A percentile compares a stretch with the other conserved stretches of the same genome.
These are phyloP conservation scores for Ormyrus rosae DNA, from an alignment of 2,888 invertebrate species.

Conservation along the genomic window DNA sequence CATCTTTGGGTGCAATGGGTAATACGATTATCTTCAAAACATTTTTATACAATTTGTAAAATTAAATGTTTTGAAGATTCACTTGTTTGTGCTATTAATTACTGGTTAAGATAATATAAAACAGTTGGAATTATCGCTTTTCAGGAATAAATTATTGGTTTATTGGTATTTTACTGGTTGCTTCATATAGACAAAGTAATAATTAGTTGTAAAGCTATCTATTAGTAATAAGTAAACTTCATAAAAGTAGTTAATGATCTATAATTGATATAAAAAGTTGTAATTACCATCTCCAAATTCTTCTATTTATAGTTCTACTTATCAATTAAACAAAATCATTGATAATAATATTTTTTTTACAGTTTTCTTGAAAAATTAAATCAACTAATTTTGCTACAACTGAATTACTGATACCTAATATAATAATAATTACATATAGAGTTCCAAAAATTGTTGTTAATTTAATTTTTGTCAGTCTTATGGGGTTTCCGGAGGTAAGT, in stretches of 20 bases:
- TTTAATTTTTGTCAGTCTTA: constrained; percentile 49
- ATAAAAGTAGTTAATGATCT: constrained; percentile 16
- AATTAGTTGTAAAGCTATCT: constrained; percentile 34
- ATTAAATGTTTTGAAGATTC: too few relatives aligned
- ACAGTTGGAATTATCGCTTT: constrained; percentile 39
- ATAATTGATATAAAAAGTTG: background rate
- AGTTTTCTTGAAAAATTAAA: background rate
- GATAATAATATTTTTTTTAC: background rate
- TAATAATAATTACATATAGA: background rate
- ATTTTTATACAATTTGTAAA: too few relatives aligned
- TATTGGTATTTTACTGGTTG: constrained; percentile 49
- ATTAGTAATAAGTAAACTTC: constrained; percentile 32
- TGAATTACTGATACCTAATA: background rate
- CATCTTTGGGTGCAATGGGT: background rate
- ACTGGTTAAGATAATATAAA: background rate
- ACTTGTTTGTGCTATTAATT: too few relatives aligned
- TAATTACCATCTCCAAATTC: background rate
- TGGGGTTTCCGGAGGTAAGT: constrained; percentile 61
- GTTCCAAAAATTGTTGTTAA: background rate
- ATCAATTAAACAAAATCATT: background rate
- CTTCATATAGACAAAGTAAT: constrained; percentile 41
- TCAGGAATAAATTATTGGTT: constrained; percentile 29
- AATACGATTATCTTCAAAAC: too few relatives aligned
- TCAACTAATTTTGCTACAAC: background rate
- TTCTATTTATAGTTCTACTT: background rate